Evolutionary conservation across 2,888 invertebrate genomes (phyloP).

Genomic region (Spatulosminthurus flaviceps): DNA sequence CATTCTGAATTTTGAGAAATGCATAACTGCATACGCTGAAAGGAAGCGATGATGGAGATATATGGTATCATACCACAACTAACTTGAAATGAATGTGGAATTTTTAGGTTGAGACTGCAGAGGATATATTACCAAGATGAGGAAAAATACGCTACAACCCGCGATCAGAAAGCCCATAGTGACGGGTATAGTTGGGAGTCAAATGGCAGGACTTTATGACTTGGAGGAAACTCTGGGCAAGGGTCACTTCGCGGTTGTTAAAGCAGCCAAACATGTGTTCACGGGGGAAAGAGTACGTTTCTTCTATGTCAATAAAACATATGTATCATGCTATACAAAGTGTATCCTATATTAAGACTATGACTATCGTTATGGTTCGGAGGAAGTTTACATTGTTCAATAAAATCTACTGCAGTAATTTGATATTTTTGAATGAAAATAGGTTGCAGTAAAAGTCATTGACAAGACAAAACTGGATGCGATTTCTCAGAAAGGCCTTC

Average conservation of each 20-base stretch:
- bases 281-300: slow-evolving; percentile 96
- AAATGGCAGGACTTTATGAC: slow-evolving; percentile 78
- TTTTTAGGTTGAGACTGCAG: not conserved
- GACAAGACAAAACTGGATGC: slow-evolving; percentile 98
- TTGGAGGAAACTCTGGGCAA: slow-evolving; percentile 96
- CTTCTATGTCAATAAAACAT: not conserved
- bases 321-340: no score
- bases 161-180: slow-evolving; percentile 34
- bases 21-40: no score
- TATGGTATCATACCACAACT: no score
- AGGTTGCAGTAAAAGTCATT: slow-evolving; percentile 78
- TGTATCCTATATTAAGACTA: no score
- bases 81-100: no score
- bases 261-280: slow-evolving; percentile 96
- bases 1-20: no score
- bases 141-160: slow-evolving; percentile 47
- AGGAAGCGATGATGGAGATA: no score
- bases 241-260: slow-evolving; percentile 97
- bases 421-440: slow-evolving; percentile 15
- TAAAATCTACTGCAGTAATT: not conserved
- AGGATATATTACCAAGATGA: slow-evolving; percentile 24
- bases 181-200: slow-evolving; percentile 25
- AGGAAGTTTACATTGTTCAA: no score
- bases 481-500: slow-evolving; percentile 92
- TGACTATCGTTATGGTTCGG: no score